Evolutionary conservation across 2,797 vertebrate genomes (phyloP).

Genomic region (Peromyscus aztecus): DNA sequence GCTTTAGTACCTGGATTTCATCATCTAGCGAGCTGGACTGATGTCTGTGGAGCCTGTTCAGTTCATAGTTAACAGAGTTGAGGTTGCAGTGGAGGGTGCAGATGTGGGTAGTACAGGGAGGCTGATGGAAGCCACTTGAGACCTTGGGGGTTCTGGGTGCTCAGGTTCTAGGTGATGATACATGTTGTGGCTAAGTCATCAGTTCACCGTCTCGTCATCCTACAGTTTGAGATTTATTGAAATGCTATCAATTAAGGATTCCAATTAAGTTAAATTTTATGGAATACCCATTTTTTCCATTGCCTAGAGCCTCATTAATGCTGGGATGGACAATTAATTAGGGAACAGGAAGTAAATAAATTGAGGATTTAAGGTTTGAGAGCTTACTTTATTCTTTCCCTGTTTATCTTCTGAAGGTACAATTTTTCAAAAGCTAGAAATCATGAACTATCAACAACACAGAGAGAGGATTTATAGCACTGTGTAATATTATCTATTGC

Average conservation of each 20-base stretch:
- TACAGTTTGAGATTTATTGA: constrained; percentile 47
- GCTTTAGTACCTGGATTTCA: constrained; percentile 36
- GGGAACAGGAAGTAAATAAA: constrained; percentile 37
- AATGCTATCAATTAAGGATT: constrained; percentile 32
- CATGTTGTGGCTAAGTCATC: background rate
- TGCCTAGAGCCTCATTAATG: background rate
- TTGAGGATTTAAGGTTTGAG: background rate
- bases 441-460: background rate
- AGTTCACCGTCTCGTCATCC: background rate
- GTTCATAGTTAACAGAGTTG: constrained; percentile 27
- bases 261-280: constrained; percentile 34
- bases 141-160: background rate
- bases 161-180: constrained; percentile 38
- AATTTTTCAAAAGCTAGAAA: constrained; percentile 58
- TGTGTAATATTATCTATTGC: background rate
- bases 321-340: background rate
- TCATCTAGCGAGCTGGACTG: background rate
- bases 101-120: background rate
- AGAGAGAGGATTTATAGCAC: background rate
- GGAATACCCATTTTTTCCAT: background rate
- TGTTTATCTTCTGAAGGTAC: background rate
- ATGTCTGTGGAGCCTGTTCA: constrained; percentile 39
- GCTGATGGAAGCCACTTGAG: background rate
- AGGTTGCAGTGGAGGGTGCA: constrained; percentile 6
- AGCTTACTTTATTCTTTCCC: constrained; percentile 56